Evolutionary conservation across 2,113 vertebrate species (phyloP), one percentile per base, ranked within the genome.

Genomic region (Xiphophorus couchianus): DNA sequence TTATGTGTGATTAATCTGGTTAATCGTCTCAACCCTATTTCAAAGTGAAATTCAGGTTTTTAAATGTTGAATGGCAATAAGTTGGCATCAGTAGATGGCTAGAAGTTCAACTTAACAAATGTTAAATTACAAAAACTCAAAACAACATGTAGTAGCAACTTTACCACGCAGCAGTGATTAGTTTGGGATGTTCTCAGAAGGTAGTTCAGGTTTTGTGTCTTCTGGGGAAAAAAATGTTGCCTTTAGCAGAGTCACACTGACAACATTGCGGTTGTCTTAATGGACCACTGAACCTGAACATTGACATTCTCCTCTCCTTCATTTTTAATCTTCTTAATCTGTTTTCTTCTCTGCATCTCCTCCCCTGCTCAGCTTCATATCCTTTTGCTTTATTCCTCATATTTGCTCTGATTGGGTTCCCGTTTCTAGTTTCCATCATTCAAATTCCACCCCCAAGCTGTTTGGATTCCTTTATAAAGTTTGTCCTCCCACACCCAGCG

Each of bases 381-480:
- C 19, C 27, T 2, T 1, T 60, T 78, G 67, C 80, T 82, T 82
- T 48, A 61, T 22, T 68, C 72, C 13, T 37, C 73, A 71, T 75
- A 48, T 22, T 4, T 60, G 30, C 22, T 70, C 27, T 71, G 62
- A 87, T 73, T 82, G 72, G 73, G 60, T 87, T 82, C 73, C 65
- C 73, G 74, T 81, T 63, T 76, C 78, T 66, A 74, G 73, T 71
- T 85, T 80, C 84, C 73, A 73, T 84, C 62, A 67, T 71, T 78
- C 42, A 60, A 28, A 54, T 81, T 79, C 66, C 76, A 70, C 83
- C 86, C 62, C 72, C 79, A 35, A 25, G 33, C 10, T 25, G 30
- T 79, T 80, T 63, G 85, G 30, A 77, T 82, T 85, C 48, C 48
- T 54, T 84, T 84, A 66, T 83, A 79, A 85, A 85, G 72, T 79